A percentile compares a stretch with the other conserved stretches of the same genome.
Conservation (phyloP, 2,113 vertebrate genomes). For the Archilochus colubris region DNA sequence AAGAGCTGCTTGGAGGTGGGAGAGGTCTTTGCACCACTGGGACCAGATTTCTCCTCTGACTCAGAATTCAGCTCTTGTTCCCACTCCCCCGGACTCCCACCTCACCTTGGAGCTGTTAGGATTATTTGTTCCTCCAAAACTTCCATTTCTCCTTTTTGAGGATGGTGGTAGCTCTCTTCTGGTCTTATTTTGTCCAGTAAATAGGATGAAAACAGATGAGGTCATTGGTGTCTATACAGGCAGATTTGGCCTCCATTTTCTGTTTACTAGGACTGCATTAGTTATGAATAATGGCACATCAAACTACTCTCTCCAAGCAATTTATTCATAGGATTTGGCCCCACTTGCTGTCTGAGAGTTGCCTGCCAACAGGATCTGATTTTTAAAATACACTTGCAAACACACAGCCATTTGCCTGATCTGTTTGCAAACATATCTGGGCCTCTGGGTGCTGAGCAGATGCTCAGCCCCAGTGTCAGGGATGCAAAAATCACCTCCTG, state of each 20-base stretch:
- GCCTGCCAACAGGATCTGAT: constrained; percentile 65
- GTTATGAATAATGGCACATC: constrained; percentile 71
- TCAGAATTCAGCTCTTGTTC: not conserved
- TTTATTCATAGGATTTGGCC: constrained; percentile 73
- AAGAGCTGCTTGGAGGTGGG: not conserved
- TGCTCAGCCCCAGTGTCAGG: not conserved
- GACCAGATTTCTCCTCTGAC: not conserved
- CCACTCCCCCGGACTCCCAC: not conserved
- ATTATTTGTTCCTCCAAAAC: not conserved
- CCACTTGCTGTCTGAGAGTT: constrained; percentile 45
- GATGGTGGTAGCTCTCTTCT: not conserved
- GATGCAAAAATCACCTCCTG: not conserved
- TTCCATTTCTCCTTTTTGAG: not conserved
- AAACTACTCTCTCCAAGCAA: constrained; percentile 62
- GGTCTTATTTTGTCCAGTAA: constrained; percentile 33
- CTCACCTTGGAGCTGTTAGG: not conserved
- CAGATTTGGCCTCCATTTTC: constrained; percentile 66
- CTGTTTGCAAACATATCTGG: constrained; percentile 24
- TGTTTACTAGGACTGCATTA: constrained; percentile 69
- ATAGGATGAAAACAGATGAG: constrained; percentile 63
- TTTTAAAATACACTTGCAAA: constrained; percentile 54
- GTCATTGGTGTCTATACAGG: constrained; percentile 60
- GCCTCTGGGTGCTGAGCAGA: constrained; percentile 25
- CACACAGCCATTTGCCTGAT: not conserved
- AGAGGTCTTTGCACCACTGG: not conserved